Evolutionary conservation across 2,888 invertebrate species (phyloP).

Genomic region (Polymixis flavicincta): DNA sequence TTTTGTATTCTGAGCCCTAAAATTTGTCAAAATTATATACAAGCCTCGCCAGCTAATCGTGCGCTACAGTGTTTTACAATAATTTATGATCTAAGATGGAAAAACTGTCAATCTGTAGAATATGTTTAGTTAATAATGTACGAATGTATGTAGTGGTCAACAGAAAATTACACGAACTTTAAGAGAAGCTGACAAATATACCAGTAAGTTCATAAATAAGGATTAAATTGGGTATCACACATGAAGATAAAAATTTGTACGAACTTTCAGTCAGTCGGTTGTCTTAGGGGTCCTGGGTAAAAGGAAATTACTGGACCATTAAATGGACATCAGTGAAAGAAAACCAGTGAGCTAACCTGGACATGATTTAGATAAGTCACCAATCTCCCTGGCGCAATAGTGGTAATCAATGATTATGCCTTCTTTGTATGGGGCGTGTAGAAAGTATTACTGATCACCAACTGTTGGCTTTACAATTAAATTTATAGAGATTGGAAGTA

Average conservation of each 20-base stretch:
- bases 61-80: too few species aligned
- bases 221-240: too few species aligned
- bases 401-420: background rate
- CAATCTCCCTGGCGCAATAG: background rate
- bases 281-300: too few species aligned
- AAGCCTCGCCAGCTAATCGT: too few species aligned
- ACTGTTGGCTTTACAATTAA: background rate
- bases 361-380: background rate
- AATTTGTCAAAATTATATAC: too few species aligned
- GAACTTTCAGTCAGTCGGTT: too few species aligned
- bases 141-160: background rate
- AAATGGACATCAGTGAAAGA: too few species aligned
- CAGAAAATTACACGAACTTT: background rate
- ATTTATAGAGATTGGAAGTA: background rate
- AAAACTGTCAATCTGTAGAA: background rate
- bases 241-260: too few species aligned
- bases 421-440: background rate
- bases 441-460: background rate
- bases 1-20: too few species aligned
- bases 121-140: background rate
- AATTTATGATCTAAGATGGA: background rate
- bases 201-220: background rate
- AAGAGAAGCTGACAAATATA: background rate
- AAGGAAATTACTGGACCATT: too few species aligned
- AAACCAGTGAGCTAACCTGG: too few species aligned